phyloP scores from a whole-genome alignment of 2,888 invertebrate species.

The Nemotelus nigrinus region DNA sequence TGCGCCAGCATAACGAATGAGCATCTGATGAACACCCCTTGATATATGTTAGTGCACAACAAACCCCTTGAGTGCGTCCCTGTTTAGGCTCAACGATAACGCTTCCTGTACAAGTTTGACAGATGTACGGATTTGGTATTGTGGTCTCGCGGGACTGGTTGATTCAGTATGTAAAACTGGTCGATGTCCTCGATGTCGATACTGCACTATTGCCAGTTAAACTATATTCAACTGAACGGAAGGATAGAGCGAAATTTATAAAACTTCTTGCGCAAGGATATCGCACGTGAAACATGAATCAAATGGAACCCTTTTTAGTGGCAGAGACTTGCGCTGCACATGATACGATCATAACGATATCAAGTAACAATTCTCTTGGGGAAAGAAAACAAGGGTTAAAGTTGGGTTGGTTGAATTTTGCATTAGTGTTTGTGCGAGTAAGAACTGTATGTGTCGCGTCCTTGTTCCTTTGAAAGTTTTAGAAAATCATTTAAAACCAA shows the following conservation, averaged over 20 bases:
- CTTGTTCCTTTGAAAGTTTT: too few relatives aligned
- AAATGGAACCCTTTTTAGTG: background rate
- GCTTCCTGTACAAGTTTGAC: background rate
- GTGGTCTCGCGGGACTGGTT: background rate
- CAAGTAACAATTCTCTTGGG: too few relatives aligned
- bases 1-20: conserved; percentile 7
- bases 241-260: background rate
- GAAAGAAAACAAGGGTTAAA: too few relatives aligned
- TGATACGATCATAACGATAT: conserved; percentile 2
- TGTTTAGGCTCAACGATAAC: too few relatives aligned
- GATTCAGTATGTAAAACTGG: background rate
- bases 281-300: background rate
- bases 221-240: background rate
- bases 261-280: conserved; percentile 5
- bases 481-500: too few relatives aligned
- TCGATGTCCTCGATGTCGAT: too few relatives aligned
- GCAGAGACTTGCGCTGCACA: background rate
- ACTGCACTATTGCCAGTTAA: too few relatives aligned
- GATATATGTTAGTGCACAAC: too few relatives aligned
- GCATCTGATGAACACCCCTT: too few relatives aligned
- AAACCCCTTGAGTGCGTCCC: background rate
- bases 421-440: too few relatives aligned
- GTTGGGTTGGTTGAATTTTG: too few relatives aligned
- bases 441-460: too few relatives aligned
- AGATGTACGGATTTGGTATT: background rate